These are phyloP conservation scores for Crotalus viridis DNA, from an alignment of 2,113 vertebrate species.

Conservation along the genomic window DNA sequence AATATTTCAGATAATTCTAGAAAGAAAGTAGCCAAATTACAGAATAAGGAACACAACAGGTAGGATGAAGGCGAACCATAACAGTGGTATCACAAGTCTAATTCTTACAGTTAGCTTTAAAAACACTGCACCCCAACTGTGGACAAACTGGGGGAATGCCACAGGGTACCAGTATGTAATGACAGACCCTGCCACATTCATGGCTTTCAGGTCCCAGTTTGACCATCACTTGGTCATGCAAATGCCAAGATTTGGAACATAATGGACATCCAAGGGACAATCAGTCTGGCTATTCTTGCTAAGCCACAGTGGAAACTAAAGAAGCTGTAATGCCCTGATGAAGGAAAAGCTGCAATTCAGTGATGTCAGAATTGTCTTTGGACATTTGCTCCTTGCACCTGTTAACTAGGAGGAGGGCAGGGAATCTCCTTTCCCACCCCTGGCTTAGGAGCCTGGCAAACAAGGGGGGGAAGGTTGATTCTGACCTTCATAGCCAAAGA, in stretches of 20 bases:
- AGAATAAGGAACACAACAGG: conserved; percentile 42
- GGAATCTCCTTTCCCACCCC: conserved; percentile 2
- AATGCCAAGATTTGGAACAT: conserved; percentile 46
- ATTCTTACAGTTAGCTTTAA: conserved; percentile 44
- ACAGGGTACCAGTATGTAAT: conserved; percentile 33
- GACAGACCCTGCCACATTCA: conserved; percentile 49
- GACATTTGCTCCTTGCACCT: conserved; percentile 65
- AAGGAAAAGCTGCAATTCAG: conserved; percentile 58
- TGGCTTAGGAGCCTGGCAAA: conserved; percentile 2
- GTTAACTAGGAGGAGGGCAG: conserved; percentile 24
- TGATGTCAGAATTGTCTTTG: conserved; percentile 34
- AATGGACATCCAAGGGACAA: conserved; percentile 31
- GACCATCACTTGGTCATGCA: conserved; percentile 42
- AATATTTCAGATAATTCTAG: not conserved
- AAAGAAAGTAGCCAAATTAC: conserved; percentile 21
- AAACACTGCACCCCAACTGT: not conserved
- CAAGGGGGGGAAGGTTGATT: not conserved
- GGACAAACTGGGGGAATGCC: conserved; percentile 47
- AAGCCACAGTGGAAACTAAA: conserved; percentile 54
- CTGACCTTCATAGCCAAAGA: not conserved
- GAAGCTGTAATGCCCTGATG: conserved; percentile 42
- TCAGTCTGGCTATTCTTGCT: conserved; percentile 28
- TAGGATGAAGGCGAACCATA: not conserved
- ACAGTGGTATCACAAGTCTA: not conserved
- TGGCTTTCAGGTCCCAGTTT: conserved; percentile 49